These are phyloP conservation scores for Saguinus midas DNA, from an alignment of 2,113 vertebrate genomes.

Conservation along the genomic window DNA sequence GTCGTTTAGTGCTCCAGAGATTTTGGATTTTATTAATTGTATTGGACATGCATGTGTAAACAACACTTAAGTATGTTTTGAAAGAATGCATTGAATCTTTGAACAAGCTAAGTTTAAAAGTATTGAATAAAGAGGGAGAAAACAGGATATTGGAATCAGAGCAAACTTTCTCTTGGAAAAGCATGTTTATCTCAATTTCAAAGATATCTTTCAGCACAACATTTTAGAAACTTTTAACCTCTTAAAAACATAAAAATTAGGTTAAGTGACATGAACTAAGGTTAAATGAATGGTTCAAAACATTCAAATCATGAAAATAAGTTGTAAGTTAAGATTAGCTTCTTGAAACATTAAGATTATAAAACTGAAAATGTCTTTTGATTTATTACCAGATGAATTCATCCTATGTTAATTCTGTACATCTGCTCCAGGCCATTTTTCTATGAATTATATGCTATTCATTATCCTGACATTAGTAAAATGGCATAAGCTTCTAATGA, in stretches of 20 bases:
- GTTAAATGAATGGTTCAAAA: conserved; percentile 56
- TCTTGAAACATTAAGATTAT: conserved; percentile 72
- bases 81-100: neutral
- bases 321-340: conserved; percentile 62
- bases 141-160: neutral
- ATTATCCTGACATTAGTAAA: conserved; percentile 75
- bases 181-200: neutral
- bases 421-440: conserved; percentile 60
- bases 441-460: conserved; percentile 69
- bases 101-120: neutral
- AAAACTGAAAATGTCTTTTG: conserved; percentile 71
- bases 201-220: neutral
- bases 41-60: neutral
- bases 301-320: conserved; percentile 67
- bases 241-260: conserved; percentile 40
- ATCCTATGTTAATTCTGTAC: conserved; percentile 66
- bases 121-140: neutral
- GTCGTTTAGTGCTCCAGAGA: neutral
- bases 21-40: neutral
- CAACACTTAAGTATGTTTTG: neutral
- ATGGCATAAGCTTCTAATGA: conserved; percentile 53
- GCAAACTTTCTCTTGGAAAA: neutral
- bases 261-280: conserved; percentile 14
- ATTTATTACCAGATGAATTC: conserved; percentile 70
- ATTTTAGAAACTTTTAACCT: neutral